Base-by-base conservation (phyloP, 1,140 invertebrate species). In the Pinna nobilis region DNA sequence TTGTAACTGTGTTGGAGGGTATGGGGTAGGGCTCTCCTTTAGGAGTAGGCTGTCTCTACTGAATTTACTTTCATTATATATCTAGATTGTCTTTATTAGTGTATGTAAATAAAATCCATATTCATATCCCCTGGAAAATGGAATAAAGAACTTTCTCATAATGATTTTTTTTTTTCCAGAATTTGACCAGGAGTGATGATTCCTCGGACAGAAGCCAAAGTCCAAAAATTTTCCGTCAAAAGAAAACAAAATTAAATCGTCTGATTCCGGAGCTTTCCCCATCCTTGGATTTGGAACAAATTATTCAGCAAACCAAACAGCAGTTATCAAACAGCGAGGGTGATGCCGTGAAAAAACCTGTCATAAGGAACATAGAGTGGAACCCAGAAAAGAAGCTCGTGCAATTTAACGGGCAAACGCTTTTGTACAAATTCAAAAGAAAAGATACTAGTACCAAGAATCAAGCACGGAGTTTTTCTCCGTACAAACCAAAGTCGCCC, bases 161-260 rank as follows among this genome's bases (percentile, higher is more conserved):
- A 44, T 28, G 18, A 20, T 18, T 20, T 53, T 53, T 53, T 53
- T 13, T 53, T n/a, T 11, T 44, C 9, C n/a, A 44, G 39, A n/a
- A 44, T 44, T 11, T 44, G 39, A 44, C 39, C 9, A 44, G 39
- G 39, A 44, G 39, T 59, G 53, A 59, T 47, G 25, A 44, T 0
- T 37, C 53, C 57, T 64, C 35, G 30, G 47, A 64, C 32, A 63
- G 59, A 35, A 71, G 49, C 23, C 32, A 67, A 18, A 71, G 47
- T 61, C 28, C 60, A 20, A 51, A 55, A n/a, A 49, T 50, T 20
- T 51, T 39, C n/a, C 9, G 28, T 32, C 41, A 57, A 37, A 15
- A 41, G 25, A 25, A 44, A 55, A 50, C 32, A 51, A 5, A 39
- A n/a, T n/a, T n/a, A n/a, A n/a, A 39, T 11, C 37, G 51, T 18